Evolutionary conservation across 2,888 invertebrate genomes (phyloP).

Genomic region (Steinernema scapterisci): DNA sequence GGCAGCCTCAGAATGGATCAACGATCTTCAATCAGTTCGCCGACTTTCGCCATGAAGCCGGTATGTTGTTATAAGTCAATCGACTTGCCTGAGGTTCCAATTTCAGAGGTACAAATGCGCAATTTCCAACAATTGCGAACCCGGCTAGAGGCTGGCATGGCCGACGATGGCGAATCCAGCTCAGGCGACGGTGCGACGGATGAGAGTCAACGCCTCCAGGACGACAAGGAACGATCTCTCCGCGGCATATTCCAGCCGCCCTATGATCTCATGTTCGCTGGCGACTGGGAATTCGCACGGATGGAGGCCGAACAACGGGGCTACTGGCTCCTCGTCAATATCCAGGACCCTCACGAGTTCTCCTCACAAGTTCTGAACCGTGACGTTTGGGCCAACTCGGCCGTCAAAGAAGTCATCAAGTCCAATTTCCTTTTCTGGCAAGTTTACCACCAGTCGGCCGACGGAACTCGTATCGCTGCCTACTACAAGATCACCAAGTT

Average conservation of each 20-base stretch:
- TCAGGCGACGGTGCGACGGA: not conserved
- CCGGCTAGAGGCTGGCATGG: not conserved
- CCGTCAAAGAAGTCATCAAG: conserved; percentile 74
- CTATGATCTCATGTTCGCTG: conserved; percentile 75
- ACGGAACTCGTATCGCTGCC: conserved; percentile 45
- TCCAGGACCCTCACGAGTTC: conserved; percentile 77
- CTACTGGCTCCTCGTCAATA: conserved; percentile 77
- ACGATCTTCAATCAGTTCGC: not conserved
- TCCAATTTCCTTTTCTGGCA: conserved; percentile 78
- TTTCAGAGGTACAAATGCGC: not conserved
- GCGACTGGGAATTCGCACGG: conserved; percentile 73
- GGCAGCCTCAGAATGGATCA: not conserved
- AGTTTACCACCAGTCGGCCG: conserved; percentile 65
- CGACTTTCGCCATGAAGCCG: conserved; percentile 39
- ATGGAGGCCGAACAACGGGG: conserved; percentile 73
- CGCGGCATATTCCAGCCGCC: conserved; percentile 78
- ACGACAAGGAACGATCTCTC: conserved; percentile 71
- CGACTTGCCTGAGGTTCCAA: not conserved
- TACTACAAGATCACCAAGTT: conserved; percentile 49
- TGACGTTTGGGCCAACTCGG: conserved; percentile 76
- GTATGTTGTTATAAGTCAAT: conserved; percentile 8
- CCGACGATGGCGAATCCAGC: not conserved
- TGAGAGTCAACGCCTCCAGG: too few species aligned
- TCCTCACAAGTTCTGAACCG: conserved; percentile 74
- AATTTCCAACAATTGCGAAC: not conserved